phyloP scores from a whole-genome alignment of 2,797 vertebrate species.

The Poecilia gillii region DNA sequence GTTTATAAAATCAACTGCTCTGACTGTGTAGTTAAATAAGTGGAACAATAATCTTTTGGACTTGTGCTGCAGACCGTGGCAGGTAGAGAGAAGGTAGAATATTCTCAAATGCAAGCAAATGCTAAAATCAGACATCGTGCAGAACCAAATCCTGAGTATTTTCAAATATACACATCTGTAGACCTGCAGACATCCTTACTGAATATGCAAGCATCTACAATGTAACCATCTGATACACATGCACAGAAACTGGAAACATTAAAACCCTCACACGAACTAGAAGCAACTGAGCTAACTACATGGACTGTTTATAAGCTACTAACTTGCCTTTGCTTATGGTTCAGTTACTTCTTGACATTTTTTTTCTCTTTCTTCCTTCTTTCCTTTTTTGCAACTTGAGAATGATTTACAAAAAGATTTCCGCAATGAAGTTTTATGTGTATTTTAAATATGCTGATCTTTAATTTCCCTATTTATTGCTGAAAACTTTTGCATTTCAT shows the following conservation, averaged over 20 bases:
- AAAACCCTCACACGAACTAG: neutral
- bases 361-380: neutral
- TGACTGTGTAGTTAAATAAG: neutral
- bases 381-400: no score
- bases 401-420: neutral
- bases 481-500: neutral
- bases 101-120: neutral
- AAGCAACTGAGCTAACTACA: neutral
- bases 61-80: neutral
- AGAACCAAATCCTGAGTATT: neutral
- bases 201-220: neutral
- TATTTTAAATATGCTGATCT: neutral
- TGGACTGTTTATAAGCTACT: neutral
- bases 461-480: neutral
- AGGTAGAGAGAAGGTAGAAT: neutral
- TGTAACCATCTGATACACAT: neutral
- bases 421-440: neutral
- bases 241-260: no score
- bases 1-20: neutral
- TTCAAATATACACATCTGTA: neutral
- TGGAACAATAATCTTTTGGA: neutral
- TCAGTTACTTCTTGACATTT: neutral
- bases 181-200: neutral
- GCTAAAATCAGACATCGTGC: neutral
- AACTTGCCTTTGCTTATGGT: neutral